Evolutionary conservation across 2,113 vertebrate species (phyloP).

Genomic region (Barbus barbus): DNA sequence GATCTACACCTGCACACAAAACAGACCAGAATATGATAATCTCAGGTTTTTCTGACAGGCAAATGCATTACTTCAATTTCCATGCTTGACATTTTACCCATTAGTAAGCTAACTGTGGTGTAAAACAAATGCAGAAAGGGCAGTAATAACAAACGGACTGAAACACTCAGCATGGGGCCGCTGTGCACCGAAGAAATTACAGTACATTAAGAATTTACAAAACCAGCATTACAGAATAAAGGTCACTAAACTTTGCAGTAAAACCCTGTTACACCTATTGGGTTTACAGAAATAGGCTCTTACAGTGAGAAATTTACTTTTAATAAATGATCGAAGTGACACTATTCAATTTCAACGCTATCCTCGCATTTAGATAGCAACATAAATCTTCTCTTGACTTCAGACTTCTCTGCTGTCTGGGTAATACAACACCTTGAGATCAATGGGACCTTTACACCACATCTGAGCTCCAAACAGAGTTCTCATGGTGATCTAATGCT

Average conservation of each 20-base stretch:
- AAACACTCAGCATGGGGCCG: neutral
- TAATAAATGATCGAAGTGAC: neutral
- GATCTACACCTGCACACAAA: slow-evolving; percentile 83
- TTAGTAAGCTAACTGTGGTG: neutral
- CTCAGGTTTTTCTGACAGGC: too few relatives aligned
- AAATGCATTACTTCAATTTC: neutral
- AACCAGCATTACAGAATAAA: slow-evolving; percentile 13
- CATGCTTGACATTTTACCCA: neutral
- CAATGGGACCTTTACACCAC: slow-evolving; percentile 11
- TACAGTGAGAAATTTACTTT: neutral
- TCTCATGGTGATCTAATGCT: neutral
- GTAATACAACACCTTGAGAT: slow-evolving; percentile 8
- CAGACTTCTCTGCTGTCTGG: neutral
- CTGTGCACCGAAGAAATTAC: neutral
- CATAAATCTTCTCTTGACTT: slow-evolving; percentile 43
- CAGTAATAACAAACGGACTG: neutral
- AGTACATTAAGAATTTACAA: neutral
- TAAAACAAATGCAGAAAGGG: too few relatives aligned
- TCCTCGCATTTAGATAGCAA: slow-evolving; percentile 25
- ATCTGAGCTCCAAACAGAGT: slow-evolving; percentile 19
- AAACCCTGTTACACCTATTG: slow-evolving; percentile 28
- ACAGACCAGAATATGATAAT: neutral
- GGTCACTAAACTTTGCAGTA: neutral
- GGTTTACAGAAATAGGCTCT: neutral
- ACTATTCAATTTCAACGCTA: neutral